Percentiles rank a stretch among this genome's conserved stretches.
These are phyloP conservation scores for Muntiacus reevesi DNA, from an alignment of 2,113 vertebrate species.

Conservation along the genomic window DNA sequence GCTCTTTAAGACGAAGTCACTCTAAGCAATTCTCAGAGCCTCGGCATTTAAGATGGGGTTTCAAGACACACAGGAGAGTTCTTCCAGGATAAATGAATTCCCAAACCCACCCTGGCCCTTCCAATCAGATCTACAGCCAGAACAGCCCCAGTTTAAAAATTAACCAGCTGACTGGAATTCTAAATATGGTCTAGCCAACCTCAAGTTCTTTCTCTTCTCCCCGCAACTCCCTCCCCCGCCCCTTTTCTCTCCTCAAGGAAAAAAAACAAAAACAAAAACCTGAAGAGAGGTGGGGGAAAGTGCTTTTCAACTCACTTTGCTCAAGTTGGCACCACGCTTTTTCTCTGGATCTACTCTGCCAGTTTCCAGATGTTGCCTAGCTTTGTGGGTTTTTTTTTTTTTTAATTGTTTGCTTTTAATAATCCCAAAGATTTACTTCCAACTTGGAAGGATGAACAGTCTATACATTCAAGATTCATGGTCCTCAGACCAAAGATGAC, in stretches of 20 bases:
- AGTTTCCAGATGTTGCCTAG: neutral
- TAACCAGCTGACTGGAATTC: constrained; percentile 30
- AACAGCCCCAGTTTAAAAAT: constrained; percentile 37
- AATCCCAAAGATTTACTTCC: neutral
- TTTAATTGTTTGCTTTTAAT: neutral
- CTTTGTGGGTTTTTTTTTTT: neutral
- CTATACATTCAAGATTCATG: neutral
- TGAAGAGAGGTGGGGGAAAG: neutral
- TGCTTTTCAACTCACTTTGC: neutral
- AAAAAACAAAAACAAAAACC: neutral
- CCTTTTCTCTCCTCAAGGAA: neutral
- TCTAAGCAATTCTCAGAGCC: neutral
- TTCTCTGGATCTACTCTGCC: constrained; percentile 20
- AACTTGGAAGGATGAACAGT: neutral
- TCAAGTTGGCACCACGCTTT: neutral
- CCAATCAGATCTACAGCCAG: neutral
- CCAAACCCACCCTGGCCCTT: neutral
- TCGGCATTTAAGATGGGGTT: neutral
- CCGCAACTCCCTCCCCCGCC: rapidly evolving
- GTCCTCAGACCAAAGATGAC: neutral
- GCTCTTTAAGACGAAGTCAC: constrained; percentile 27
- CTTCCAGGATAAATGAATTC: neutral
- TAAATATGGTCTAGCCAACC: neutral
- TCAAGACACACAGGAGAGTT: neutral
- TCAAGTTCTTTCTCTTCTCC: neutral